Evolutionary conservation across 2,888 invertebrate species (phyloP), one percentile per base, ranked within the genome.

Genomic region (Ametastegia equiseti): DNA sequence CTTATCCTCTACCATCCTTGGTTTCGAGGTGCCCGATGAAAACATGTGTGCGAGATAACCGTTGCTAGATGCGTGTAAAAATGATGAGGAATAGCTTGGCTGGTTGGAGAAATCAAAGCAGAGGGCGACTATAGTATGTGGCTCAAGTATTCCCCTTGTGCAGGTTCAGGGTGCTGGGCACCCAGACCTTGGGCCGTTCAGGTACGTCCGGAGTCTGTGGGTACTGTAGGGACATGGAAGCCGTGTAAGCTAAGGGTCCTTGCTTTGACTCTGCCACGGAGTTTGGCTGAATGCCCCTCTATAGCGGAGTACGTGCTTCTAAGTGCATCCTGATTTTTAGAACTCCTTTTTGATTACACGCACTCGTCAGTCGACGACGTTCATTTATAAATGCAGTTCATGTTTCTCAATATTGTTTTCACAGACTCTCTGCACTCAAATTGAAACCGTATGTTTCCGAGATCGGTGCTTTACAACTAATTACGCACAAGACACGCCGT

Each of bases 181-280:
- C 19, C 15, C 75, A 75, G 54, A 75, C 54, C 75, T 75, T 75
- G 47, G 45, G 71, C 15, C 30, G 47, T 7, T 45, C 47, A 69
- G 80, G 71, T 65, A 54, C 33, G 54, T 47, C 67, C 80, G 54
- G n/a, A 47, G 71, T 80, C 47, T 65, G 80, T 75, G 47, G 42
- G 80, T 81, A 79, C 71, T 71, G 75, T 57, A 75, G 63, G 83
- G 75, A 81, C 63, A 80, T 63, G 81, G 36, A 71, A 83, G 84
- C 83, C 85, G 87, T 87, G 86, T 85, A 87, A 86, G 84, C 88
- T 84, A 88, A 91, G 90, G 89, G 89, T 88, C 89, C 90, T 91
- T 89, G 89, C 90, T 91, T 91, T 91, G 90, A 90, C 89, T 89
- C 87, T 84, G 86, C 86, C 86, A 88, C 85, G 84, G 84, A 87